Evolutionary conservation across 64 coral and sea anemone genomes (phyloP), one percentile per base, ranked within the genome.

Genomic region (Dendronephthya gigantea): DNA sequence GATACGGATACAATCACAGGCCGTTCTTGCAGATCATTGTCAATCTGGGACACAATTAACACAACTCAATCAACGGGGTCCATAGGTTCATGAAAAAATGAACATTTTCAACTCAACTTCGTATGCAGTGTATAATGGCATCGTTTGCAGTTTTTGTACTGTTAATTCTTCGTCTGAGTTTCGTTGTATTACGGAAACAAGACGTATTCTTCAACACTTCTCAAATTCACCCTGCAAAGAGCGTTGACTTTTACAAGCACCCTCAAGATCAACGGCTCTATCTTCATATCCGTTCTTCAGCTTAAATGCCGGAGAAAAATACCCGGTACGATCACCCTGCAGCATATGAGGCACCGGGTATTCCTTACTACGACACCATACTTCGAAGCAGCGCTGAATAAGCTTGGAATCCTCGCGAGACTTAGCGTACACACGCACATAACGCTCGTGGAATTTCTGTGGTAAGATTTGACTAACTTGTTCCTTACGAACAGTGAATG

Each of bases 301-400:
- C 36, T 79, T 79, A 29, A 79, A 79, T 36, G 72, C 72, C 29
- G 72, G 72, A 39, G 72, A 79, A 79, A 79, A 79, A 33, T 79
- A 79, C 32, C 72, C 72, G 9, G 72, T 79, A 79, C 72, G 28
- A 79, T 79, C 72, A 15, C 72, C 72, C 32, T 79, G 4, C 1
- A 79, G 17, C 28, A 79, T 79, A 39, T 39, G 72, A 4, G 72
- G 72, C 10, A 79, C 72, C 11, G 72, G 31, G 37, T 79, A 79
- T 34, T 33, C 1, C 30, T 35, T 79, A 9, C 16, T 12, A 28
- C 11, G 28, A 19, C 72, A 79, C 72, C 72, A 79, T 9, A 19
- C 30, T 29, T 79, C 32, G 37, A 79, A 79, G 30, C 72, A 79
- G 9, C 30, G 13, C 32, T 79, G 32, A 34, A 79, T 39, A 3